Base-by-base conservation (phyloP, 2,888 invertebrate genomes). In the Keiferia lycopersicella region DNA sequence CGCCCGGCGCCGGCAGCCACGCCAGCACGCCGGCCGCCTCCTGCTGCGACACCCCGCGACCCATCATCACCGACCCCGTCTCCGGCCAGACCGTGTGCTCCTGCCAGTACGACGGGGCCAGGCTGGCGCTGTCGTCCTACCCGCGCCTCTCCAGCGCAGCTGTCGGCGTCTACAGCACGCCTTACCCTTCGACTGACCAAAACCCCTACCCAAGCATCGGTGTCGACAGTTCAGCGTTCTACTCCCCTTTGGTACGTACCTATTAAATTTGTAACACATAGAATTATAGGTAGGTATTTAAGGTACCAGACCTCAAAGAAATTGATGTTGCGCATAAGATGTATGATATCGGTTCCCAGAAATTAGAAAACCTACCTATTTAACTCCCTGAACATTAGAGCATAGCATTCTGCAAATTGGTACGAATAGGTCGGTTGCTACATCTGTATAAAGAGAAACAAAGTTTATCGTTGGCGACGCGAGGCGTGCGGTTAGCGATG, bases 41-140 rank as follows among this genome's bases (percentile, higher is more conserved):
- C 63, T 98, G 98, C 90, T 98, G 98, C 92, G 98, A 98, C 84
- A 97, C 97, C 72, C 97, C 97, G 62, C 94, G 97, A 68, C 97
- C 97, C 71, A 95, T 98, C 86, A 96, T 97, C 93, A 97, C 97
- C 74, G 98, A 98, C 88, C 97, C 98, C 11, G 96, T 97, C 67
- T 96, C 97, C 69, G 98, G 98, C 41, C 97, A 98, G 88, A 96
- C 97, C 63, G 97, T 98, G 75, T 98, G 98, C 91, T 97, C 97
- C 75, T 98, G 98, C 90, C 98, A 98, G 86, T 98, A 98, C 89
- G 98, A 98, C 88, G 95, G 96, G 65, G 96, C 97, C 57, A 93
- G 97, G 73, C 93, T 98, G 71, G 96, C 97, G 62, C 94, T 97
- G 69, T 94, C 96, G 69, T 90, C 91, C 16, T 97, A 97, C 84